Evolutionary conservation across 2,113 vertebrate genomes (phyloP), one percentile per base, ranked within the genome.

Genomic region (Anarrhichthys ocellatus): DNA sequence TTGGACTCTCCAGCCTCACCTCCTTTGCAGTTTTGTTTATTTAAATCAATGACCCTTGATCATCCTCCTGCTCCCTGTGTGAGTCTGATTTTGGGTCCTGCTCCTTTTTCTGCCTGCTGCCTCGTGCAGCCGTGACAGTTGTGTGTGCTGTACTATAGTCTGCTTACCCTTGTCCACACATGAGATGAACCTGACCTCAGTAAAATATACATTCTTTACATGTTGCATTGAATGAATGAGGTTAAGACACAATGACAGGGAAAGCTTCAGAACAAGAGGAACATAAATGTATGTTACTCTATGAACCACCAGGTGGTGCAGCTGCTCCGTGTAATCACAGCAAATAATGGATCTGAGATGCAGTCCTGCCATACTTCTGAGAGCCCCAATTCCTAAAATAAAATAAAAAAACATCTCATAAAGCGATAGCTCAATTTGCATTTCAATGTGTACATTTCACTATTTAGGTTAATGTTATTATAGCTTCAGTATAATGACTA

Each of bases 251-350:
- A 50, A 50, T 54, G 22, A 24, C 54, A 56, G 8, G n/a, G 8
- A 18, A 18, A 9, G 4, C 13, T 4, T 61, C 54, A 27, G n/a
- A 24, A 24, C n/a, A 56, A 24, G 54, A 56, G 2, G 52, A 9
- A 18, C 34, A 29, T 5, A 58, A 9, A 56, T n/a, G 22, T 22
- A 27, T 68, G 18, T 50, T 11, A 5, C 22, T 36, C 2, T 63
- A 7, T 40, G 5, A 14, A 46, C 79, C 84, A 89, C 64, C 20
- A 94, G 89, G 87, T 94, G 88, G 88, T 8, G 79, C 48, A 67
- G 54, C 67, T 86, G 74, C 18, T 79, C 77, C 70, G 38, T 72
- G 18, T 29, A 67, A 46, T 27, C 6, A 66, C 18, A 34, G n/a
- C 2, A 14, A 2, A 8, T 20, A 9, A 68, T 22, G 1, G 3